Evolutionary conservation across 2,797 vertebrate genomes (phyloP), one percentile per base, ranked within the genome.

Genomic region (Nannoperca australis): DNA sequence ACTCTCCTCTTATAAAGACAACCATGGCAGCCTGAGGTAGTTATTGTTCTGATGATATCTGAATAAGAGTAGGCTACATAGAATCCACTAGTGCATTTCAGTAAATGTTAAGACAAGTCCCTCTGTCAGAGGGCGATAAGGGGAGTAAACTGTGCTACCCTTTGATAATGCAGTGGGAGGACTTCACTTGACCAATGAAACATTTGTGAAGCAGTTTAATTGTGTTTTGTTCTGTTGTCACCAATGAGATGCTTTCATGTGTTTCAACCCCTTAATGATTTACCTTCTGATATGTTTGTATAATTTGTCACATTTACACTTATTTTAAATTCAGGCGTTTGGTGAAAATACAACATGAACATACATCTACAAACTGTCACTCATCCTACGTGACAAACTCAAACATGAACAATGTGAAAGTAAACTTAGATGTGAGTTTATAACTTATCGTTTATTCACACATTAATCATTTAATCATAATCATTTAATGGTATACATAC

Each of bases 161-260:
- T 64, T 47, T 68, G 76, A 85, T 81, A 82, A 79, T 34, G 56
- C 24, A 70, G 38, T 62, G 50, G 69, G 73, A 70, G 66, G 61
- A 36, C 34, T 18, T 59, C n/a, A 61, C 6, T 32, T 32, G 4
- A 32, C 32, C 5, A 5, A 32, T 51, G 2, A 32, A 58, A 61
- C 0, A 44, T 69, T 34, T 50, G 18, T n/a, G 32, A 53, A 34
- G 12, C 34, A n/a, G 30, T 56, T 47, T 30, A 24, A 27, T 32
- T 64, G 15, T 15, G 1, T 62, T 53, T 59, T 40, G 13, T 34
- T 51, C 8, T 64, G 0, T 24, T 38, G 1, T 44, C 27, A 18
- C 4, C 13, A 38, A 6, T 30, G 17, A 64, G 22, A 75, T 58
- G 36, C 11, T 53, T 24, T 66, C n/a, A 42, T 55, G 13, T 7